Evolutionary conservation across 2,113 vertebrate genomes (phyloP), one percentile per base, ranked within the genome.

Genomic region (Lontra canadensis): DNA sequence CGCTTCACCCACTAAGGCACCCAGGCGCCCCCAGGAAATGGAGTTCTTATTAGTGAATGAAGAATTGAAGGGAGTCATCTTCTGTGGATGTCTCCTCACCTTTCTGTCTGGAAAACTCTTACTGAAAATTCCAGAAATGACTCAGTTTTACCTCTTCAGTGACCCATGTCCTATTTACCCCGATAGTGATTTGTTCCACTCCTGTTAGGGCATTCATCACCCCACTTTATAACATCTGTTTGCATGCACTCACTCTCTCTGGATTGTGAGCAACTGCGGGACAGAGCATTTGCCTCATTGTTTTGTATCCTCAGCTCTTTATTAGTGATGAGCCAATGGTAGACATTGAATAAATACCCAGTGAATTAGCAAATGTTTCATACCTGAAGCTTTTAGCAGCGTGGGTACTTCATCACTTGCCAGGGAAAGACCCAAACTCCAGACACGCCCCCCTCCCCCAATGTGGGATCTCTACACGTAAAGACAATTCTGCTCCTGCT

Each of bases 111-210:
- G 21, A 84, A 95, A 96, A 44, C 26, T 55, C 36, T 61, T 80
- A 34, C 31, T 80, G 26, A 90, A 42, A 65, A 93, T 87, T 90
- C 71, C 36, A 78, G 69, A 87, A 44, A 25, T 55, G 59, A n/a
- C 18, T 69, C 36, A 59, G 55, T 57, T 23, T 23, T 25, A 39
- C 6, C 12, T 71, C 49, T 3, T 85, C 13, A 3, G 36, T 34
- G 7, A 14, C 39, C 67, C 49, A 52, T 1, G 10, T 71, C 59
- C 42, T 89, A 11, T 34, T 71, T 8, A 17, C 34, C 76, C 25
- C 10, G 8, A 1, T 4, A 0, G 7, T 18, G 36, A 3, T 55
- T 55, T 11, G n/a, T 39, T 88, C 29, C 61, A 49, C 10, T 91
- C 76, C 82, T 44, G 3, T 36, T 92, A 61, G 7, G 4, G 65